phyloP scores from a whole-genome alignment of 2,113 vertebrate genomes.

The Monopterus albus region DNA sequence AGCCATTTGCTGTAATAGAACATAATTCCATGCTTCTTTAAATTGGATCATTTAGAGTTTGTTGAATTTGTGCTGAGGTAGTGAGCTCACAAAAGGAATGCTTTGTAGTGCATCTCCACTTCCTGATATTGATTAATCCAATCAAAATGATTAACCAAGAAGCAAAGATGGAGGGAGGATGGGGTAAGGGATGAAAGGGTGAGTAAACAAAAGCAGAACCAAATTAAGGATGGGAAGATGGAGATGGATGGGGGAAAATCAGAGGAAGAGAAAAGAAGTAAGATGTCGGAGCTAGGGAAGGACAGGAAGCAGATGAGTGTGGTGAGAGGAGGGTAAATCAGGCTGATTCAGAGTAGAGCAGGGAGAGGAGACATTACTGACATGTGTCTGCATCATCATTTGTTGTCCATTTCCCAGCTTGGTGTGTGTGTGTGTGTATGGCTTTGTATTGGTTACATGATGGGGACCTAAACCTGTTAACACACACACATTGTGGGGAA shows the following conservation, averaged over 20 bases:
- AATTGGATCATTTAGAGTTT: conserved; percentile 7
- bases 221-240: conserved; percentile 39
- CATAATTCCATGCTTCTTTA: not conserved
- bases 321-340: not conserved
- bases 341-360: not conserved
- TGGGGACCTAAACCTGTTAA: too few species aligned
- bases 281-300: conserved; percentile 3
- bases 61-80: conserved; percentile 45
- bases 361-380: not conserved
- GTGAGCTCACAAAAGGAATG: conserved; percentile 14
- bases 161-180: not conserved
- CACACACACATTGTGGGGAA: too few species aligned
- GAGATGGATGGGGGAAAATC: conserved; percentile 33
- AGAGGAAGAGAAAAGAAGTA: conserved; percentile 5
- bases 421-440: not conserved
- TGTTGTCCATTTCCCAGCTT: not conserved
- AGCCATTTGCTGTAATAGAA: not conserved
- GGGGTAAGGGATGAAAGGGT: conserved; percentile 17
- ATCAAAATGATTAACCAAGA: conserved; percentile 67
- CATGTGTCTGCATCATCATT: conserved; percentile 7
- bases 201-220: conserved; percentile 54
- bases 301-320: not conserved
- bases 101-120: conserved; percentile 41
- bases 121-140: conserved; percentile 60
- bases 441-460: too few species aligned